phyloP scores from a whole-genome alignment of 2,888 invertebrate genomes.

The Herminia tarsipennalis region DNA sequence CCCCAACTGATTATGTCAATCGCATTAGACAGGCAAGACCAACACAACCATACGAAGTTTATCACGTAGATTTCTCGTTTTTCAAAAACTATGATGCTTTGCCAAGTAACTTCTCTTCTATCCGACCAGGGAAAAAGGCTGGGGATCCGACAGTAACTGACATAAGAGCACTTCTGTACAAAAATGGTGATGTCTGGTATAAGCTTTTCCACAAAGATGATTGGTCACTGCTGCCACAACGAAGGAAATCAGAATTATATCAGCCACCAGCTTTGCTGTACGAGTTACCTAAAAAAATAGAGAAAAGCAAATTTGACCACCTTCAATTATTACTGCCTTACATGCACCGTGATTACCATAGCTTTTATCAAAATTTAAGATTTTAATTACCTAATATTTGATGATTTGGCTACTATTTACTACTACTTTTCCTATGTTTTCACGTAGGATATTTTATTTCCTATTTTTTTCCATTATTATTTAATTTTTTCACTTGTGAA shows the following conservation, averaged over 20 bases:
- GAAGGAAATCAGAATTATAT: neutral
- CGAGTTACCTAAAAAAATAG: conserved; percentile 1
- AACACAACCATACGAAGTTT: conserved; percentile 6
- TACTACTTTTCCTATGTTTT: too few species aligned
- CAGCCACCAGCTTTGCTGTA: neutral
- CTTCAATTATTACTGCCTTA: conserved; percentile 3
- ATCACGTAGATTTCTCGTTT: conserved; percentile 7
- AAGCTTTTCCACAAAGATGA: conserved; percentile 7
- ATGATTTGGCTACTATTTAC: too few species aligned
- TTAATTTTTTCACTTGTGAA: too few species aligned
- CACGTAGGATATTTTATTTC: too few species aligned
- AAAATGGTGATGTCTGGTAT: conserved; percentile 2
- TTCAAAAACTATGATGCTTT: conserved; percentile 7
- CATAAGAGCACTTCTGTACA: conserved; percentile 4
- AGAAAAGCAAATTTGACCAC: conserved; percentile 1
- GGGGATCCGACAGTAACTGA: too few species aligned
- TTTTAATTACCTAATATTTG: too few species aligned
- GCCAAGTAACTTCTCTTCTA: neutral
- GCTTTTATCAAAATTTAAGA: too few species aligned
- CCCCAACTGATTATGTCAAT: conserved; percentile 7
- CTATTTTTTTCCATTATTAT: too few species aligned
- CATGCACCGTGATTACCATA: conserved; percentile 1
- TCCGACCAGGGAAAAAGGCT: conserved; percentile 9
- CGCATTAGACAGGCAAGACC: conserved; percentile 13
- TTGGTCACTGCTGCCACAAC: conserved; percentile 6